Evolutionary conservation across 2,113 vertebrate genomes (phyloP), one percentile per base, ranked within the genome.

Genomic region (Macquaria ambigua): DNA sequence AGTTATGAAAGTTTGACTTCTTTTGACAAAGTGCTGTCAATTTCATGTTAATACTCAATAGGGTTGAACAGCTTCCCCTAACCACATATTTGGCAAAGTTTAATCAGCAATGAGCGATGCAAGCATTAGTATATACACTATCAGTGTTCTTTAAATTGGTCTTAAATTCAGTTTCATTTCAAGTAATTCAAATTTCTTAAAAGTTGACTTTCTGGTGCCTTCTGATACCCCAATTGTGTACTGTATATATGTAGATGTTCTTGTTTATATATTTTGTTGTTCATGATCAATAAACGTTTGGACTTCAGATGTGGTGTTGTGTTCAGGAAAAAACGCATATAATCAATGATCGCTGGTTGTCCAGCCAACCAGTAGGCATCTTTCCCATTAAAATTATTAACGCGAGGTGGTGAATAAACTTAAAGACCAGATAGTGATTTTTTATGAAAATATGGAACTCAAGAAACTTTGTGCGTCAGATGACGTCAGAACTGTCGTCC

Each of bases 401-500:
- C 18, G 21, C 18, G n/a, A 11, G 3, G 3, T 25, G 25, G 6
- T 39, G 48, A 8, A 8, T 3, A 3, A 10, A 70, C 23, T 7
- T 41, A 14, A 2, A 48, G 0, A 15, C 8, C 3, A 67, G 2
- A 48, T 12, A 1, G 41, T 34, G 0, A 8, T 28, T 56, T 43
- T 66, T 80, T 68, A 64, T 41, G 4, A 28, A 28, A 77, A 68
- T 48, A 6, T 28, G 10, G 69, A 83, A 81, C 9, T 43, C 50
- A 39, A 69, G 64, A 56, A 76, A 77, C 0, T 0, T 6, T 1
- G 0, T 66, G 82, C 81, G 74, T 92, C 84, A 74, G 0, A 0
- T 2, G 21, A 91, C 92, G 93, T 93, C 86, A 93, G 0, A 9
- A 0, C n/a, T 0, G 1, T 28, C 9, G 62, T 68, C 93, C 94